Evolutionary conservation across 2,797 vertebrate genomes (phyloP), one percentile per base, ranked within the genome.

Genomic region (Selene dorsalis): DNA sequence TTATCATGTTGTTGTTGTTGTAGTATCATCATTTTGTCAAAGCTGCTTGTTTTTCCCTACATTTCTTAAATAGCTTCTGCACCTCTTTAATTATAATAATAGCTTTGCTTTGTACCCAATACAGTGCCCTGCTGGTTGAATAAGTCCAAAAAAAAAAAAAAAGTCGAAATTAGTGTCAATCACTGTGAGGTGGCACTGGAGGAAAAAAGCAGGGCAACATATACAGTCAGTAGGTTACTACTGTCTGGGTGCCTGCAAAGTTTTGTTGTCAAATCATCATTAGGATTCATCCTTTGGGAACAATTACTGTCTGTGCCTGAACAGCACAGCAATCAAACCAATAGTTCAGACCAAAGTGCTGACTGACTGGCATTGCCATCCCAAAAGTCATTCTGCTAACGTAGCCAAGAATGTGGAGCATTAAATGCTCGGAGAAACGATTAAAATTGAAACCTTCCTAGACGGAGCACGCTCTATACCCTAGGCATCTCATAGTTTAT

Each of bases 381-480:
- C 43, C 48, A 9, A 8, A 50, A 56, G 81, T 65, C 17, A 22
- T 16, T 4, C 45, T 16, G 22, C 60, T 20, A 45, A 68, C 52
- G 8, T 35, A 70, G 56, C 41, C 62, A 17, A 69, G 88, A 88
- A 90, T 85, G 73, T 80, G 67, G 70, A 79, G 47, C 66, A 80
- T 69, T 73, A 82, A 92, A 85, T 39, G 59, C 59, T 74, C 45
- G 17, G 52, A 81, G 81, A 85, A 84, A 84, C 71, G 67, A 73
- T 79, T 80, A 50, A 74, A 88, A 77, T 70, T 58, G 85, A 83
- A 30, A 83, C 48, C 64, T 90, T 91, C 82, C 77, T 74, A 67
- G 83, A 90, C 68, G 71, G 70, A 84, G 82, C 77, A 84, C 74
- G 62, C 70, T 75, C 38, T 69, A 66, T 63, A 83, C 75, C 83